phyloP scores from a whole-genome alignment of 2,113 vertebrate genomes.

The Odocoileus virginianus region DNA sequence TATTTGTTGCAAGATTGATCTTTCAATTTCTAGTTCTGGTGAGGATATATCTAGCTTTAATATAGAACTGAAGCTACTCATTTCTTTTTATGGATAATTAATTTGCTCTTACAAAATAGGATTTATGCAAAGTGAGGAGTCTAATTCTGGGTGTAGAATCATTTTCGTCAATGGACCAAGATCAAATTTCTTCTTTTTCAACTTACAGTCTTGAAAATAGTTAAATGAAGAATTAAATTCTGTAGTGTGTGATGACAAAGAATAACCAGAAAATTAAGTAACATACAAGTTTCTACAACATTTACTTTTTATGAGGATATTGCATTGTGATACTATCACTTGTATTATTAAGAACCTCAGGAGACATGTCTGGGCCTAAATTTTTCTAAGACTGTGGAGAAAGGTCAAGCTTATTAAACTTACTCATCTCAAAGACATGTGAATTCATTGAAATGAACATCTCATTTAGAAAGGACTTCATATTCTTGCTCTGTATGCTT shows the following conservation, averaged over 20 bases:
- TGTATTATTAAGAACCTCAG: neutral
- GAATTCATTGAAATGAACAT: constrained; percentile 7
- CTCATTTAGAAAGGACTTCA: constrained; percentile 38
- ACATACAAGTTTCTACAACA: neutral
- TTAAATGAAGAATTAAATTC: constrained; percentile 35
- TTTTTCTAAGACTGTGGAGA: neutral
- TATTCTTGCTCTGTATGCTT: neutral
- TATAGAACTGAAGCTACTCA: constrained; percentile 71
- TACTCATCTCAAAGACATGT: constrained; percentile 15
- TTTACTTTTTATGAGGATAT: constrained; percentile 7
- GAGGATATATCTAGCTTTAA: constrained; percentile 71
- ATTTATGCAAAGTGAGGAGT: constrained; percentile 72
- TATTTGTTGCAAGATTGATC: constrained; percentile 78
- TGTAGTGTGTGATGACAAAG: constrained; percentile 42
- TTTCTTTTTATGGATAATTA: constrained; percentile 79
- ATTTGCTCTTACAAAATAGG: constrained; percentile 70
- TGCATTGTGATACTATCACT: neutral
- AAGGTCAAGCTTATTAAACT: neutral
- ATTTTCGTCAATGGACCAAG: constrained; percentile 47
- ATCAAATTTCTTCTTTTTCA: constrained; percentile 67
- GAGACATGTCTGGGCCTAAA: neutral
- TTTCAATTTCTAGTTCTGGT: constrained; percentile 75
- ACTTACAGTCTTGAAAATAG: constrained; percentile 45
- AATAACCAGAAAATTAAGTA: constrained; percentile 46
- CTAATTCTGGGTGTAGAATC: constrained; percentile 59